Evolutionary conservation across 2,888 invertebrate genomes (phyloP).

Genomic region (Leptogaster cylindrica): DNA sequence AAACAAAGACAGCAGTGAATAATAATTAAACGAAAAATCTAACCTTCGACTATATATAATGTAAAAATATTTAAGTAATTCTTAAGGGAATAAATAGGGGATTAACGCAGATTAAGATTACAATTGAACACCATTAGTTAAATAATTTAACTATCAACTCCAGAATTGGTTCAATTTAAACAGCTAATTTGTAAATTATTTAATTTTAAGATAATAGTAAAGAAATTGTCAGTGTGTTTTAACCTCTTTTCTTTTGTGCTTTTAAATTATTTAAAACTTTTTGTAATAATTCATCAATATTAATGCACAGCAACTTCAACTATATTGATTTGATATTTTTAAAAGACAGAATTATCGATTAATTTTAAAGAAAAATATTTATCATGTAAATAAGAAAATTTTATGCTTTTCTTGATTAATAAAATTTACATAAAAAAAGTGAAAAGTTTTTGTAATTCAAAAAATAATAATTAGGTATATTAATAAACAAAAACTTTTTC

Average conservation of each 20-base stretch:
- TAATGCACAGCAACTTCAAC: too few relatives aligned
- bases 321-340: too few relatives aligned
- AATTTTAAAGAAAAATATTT: too few relatives aligned
- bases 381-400: too few relatives aligned
- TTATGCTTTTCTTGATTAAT: conserved; percentile 23
- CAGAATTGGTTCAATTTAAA: conserved; percentile 22
- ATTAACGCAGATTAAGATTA: conserved; percentile 20
- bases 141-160: too few relatives aligned
- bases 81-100: conserved; percentile 16
- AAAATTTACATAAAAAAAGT: conserved; percentile 5
- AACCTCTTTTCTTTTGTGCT: not conserved
- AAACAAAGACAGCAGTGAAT: too few relatives aligned
- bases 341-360: too few relatives aligned
- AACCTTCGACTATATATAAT: conserved; percentile 31
- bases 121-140: conserved; percentile 12
- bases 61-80: conserved; percentile 29
- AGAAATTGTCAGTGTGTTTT: conserved; percentile 2
- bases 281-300: not conserved
- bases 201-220: conserved; percentile 20
- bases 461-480: not conserved
- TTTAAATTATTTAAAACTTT: conserved; percentile 9
- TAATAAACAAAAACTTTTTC: not conserved
- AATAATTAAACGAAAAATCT: too few relatives aligned
- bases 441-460: not conserved
- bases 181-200: conserved; percentile 5